Base-by-base conservation (phyloP, 1,140 invertebrate species). In the Atta cephalotes region DNA sequence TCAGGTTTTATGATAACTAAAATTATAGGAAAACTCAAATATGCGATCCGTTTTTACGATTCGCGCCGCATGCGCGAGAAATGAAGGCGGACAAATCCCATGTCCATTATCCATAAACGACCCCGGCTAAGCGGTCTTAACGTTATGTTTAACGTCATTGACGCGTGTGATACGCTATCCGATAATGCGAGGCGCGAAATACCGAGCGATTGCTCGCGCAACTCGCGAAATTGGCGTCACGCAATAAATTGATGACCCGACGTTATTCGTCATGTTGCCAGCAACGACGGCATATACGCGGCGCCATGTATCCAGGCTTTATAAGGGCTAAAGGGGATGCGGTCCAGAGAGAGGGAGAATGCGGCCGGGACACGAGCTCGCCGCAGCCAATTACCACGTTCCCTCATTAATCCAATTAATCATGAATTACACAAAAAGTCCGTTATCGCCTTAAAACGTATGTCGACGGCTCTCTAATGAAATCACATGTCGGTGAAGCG, bases 401-500 rank as follows among this genome's bases (percentile, higher is more conserved):
- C 89, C 85, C 89, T 92, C 87, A 92, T 92, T 94, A 92, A 93
- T 94, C 92, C 91, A 87, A 89, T 92, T 93, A 94, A 94, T 93
- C 92, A 92, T 90, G 91, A 91, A 94, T 94, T 91, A 93, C 92
- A 90, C 74, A 92, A 90, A 92, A 93, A 93, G 93, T 94, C 92
- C 92, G 93, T 94, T 93, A 93, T 88, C 86, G 86, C 91, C 91
- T 93, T 93, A 91, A 77, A 86, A 84, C 87, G 87, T 65, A 87
- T 81, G 78, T 90, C 82, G 65, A 60, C 35, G 60, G 76, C 78
- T 76, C 89, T 81, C 3, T 87, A 80, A 85, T 80, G 51, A 65
- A 66, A 89, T 89, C 56, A 60, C n/a, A 3, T 10, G 66, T 28
- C 56, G 45, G 31, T 39, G 25, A 49, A 35, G 81, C 39, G 35